These are phyloP conservation scores for Calyptomena viridis DNA, from an alignment of 2,113 vertebrate species.

Conservation along the genomic window DNA sequence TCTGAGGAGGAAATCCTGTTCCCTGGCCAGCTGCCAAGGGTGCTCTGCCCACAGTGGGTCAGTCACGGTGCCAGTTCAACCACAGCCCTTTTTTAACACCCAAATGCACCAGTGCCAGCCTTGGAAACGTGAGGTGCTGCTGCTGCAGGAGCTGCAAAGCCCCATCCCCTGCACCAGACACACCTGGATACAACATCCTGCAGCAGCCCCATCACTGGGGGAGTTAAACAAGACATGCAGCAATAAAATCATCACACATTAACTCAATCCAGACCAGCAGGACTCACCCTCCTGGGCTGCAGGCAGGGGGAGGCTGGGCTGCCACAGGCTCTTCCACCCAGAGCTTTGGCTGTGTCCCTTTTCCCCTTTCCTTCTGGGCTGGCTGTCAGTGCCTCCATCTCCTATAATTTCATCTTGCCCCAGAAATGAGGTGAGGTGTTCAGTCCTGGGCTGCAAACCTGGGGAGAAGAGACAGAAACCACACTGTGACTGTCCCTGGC, in stretches of 20 bases:
- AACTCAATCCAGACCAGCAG: neutral
- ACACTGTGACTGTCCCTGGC: neutral
- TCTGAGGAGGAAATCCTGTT: neutral
- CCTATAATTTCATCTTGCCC: neutral
- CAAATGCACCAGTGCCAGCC: neutral
- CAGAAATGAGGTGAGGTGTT: neutral
- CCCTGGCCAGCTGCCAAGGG: neutral
- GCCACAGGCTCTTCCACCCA: neutral
- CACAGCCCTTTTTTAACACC: neutral
- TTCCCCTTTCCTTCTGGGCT: neutral
- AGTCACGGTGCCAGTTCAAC: neutral
- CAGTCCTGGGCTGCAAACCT: neutral
- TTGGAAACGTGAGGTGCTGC: accelerated
- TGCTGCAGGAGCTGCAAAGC: neutral
- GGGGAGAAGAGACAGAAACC: neutral
- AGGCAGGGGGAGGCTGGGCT: neutral
- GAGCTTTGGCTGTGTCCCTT: neutral
- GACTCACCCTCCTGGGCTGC: neutral
- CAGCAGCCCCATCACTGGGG: neutral
- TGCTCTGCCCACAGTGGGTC: neutral
- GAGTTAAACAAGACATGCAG: neutral
- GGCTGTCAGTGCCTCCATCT: neutral
- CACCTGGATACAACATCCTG: neutral
- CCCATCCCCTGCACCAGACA: neutral
- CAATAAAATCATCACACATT: neutral